Evolutionary conservation across 2,888 invertebrate genomes (phyloP).

Genomic region (Leucophenga maculata): DNA sequence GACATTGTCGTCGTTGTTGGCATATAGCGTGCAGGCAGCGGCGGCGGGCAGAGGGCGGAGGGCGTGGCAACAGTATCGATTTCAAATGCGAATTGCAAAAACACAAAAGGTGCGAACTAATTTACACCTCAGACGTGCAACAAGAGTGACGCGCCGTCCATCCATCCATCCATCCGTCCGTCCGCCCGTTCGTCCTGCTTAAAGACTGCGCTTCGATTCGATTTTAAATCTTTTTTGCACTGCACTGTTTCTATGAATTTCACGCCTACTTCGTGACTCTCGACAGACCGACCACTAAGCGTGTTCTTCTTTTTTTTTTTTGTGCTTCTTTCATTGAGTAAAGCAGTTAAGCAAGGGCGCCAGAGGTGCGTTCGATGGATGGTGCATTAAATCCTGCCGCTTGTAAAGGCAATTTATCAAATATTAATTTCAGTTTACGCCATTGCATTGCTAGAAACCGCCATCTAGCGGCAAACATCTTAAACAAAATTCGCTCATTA

Average conservation of each 20-base stretch:
- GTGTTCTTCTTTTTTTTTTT: too few relatives aligned
- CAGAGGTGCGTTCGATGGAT: background rate
- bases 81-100: slow-evolving; percentile 20
- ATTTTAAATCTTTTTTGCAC: background rate
- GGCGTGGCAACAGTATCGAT: background rate
- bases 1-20: background rate
- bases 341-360: background rate
- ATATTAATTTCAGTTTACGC: background rate
- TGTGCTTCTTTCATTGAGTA: too few relatives aligned
- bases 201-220: background rate
- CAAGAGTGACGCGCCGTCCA: background rate
- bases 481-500: slow-evolving; percentile 2
- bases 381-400: background rate
- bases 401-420: background rate
- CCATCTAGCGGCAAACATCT: slow-evolving; percentile 18
- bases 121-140: slow-evolving; percentile 60
- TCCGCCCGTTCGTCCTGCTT: background rate
- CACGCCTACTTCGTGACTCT: slow-evolving; percentile 50
- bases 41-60: too few relatives aligned
- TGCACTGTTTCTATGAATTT: slow-evolving; percentile 62
- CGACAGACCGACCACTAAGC: too few relatives aligned
- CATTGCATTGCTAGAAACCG: background rate
- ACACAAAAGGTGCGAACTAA: slow-evolving; percentile 61
- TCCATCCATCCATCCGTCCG: too few relatives aligned
- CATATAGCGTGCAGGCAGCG: background rate